Percentiles rank a stretch among this genome's conserved stretches.
These are phyloP conservation scores for Pachycephala philippinensis DNA, from an alignment of 2,113 vertebrate species.

Conservation along the genomic window DNA sequence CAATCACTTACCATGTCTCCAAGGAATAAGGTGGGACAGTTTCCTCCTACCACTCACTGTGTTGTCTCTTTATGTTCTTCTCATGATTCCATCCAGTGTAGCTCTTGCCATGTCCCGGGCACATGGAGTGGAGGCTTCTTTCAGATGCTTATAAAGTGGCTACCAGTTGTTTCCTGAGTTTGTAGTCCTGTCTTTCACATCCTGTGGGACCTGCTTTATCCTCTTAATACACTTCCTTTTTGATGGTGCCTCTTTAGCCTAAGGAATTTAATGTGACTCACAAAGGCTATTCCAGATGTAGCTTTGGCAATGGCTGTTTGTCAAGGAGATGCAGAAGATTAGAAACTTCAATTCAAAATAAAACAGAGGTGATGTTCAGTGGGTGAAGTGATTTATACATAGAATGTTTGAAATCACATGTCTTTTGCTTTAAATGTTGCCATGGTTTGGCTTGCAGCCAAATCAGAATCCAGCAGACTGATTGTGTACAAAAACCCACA, in stretches of 20 bases:
- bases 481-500: neutral
- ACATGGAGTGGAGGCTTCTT: neutral
- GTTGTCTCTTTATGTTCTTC: neutral
- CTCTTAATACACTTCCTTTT: neutral
- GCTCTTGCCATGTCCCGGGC: neutral
- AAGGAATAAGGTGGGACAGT: neutral
- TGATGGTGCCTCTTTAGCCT: neutral
- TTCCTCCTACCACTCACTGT: fast-evolving
- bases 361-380: neutral
- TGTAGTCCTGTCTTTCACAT: neutral
- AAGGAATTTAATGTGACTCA: neutral
- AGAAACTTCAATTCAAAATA: neutral
- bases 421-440: neutral
- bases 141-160: neutral
- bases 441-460: neutral
- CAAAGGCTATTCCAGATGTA: neutral
- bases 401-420: neutral
- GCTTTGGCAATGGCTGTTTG: neutral
- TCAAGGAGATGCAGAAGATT: neutral
- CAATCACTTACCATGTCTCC: neutral
- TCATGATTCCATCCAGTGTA: neutral
- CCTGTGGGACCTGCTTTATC: neutral
- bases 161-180: neutral
- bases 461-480: neutral
- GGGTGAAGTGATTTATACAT: neutral